These are phyloP conservation scores for Pangasius macronema DNA, from an alignment of 2,797 vertebrate species.

Conservation along the genomic window DNA sequence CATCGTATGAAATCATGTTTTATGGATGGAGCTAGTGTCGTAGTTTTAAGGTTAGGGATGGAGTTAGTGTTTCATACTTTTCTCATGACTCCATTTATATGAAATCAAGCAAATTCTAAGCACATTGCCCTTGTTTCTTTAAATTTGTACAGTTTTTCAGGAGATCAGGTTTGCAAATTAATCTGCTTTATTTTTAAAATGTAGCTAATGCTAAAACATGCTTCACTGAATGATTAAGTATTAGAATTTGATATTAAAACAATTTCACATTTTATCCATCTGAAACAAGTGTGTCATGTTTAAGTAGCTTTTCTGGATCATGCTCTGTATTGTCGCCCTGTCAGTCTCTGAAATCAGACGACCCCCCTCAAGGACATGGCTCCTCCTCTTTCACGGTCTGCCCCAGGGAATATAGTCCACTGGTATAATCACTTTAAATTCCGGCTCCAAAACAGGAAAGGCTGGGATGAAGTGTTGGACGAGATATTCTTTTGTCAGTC, in stretches of 20 bases:
- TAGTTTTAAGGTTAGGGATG: not conserved
- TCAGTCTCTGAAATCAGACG: slow-evolving; percentile 60
- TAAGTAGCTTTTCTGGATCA: not conserved
- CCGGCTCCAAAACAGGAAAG: slow-evolving; percentile 79
- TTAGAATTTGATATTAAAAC: too few species aligned
- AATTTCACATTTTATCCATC: not conserved
- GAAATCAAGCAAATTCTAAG: not conserved
- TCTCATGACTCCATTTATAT: not conserved
- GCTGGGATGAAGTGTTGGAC: slow-evolving; percentile 83
- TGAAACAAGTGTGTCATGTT: not conserved
- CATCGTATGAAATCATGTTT: too few species aligned
- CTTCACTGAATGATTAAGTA: not conserved
- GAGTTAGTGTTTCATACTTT: not conserved
- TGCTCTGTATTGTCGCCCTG: slow-evolving; percentile 40
- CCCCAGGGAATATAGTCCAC: slow-evolving; percentile 75
- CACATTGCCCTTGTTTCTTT: not conserved
- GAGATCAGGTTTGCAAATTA: not conserved
- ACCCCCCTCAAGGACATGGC: slow-evolving; percentile 64
- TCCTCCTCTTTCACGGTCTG: slow-evolving; percentile 70
- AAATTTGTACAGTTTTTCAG: not conserved
- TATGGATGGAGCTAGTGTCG: too few species aligned
- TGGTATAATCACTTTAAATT: slow-evolving; percentile 84
- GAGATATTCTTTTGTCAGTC: slow-evolving; percentile 84
- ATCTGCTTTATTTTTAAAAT: not conserved
- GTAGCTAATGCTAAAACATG: not conserved